Base-by-base conservation (phyloP, 1,140 invertebrate genomes). In the Psilanteris sp. region DNA sequence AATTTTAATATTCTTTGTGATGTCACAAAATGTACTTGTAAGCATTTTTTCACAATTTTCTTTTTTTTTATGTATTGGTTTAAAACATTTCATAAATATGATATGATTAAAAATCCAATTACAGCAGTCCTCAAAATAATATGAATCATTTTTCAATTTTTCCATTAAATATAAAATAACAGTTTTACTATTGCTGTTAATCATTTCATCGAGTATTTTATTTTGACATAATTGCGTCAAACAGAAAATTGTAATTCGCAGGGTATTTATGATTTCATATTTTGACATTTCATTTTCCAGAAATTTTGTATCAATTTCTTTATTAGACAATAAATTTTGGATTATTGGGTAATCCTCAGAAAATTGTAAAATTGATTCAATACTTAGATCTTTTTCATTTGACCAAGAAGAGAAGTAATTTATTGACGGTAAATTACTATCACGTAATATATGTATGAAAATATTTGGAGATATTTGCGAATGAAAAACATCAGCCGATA, bases 11-110 rank as follows among this genome's bases (percentile, higher is more conserved):
- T 46, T 20, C 22, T 68, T 54, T 50, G 71, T 80, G 37, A 87
- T 50, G 16, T 89, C 90, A 48, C 10, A 92, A 59, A 61, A 89
- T 87, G 36, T 75, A 1, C 44, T 5, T 0, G 90, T 91, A 1
- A 89, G 77, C 39, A 87, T 75, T 62, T 84, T 80, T 67, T 83
- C 80, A 6, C 78, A 80, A 0, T 15, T 9, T 24, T 79, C 39
- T 36, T 85, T 78, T 22, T 81, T 81, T 75, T 89, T 88, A 66
- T 88, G 77, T 10, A 90, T 70, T 14, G 89, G 86, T 50, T 87
- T 87, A 73, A 91, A 92, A 77, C 89, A 89, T 73, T 90, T 85
- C 2, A 92, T 71, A 34, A 92, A 70, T 52, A 88, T 81, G 14
- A 89, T 87, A 83, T 92, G 89, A 66, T 87, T 89, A 9, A 91